Evolutionary conservation across 2,888 invertebrate species (phyloP).

Genomic region (Pediacus dermestoides): DNA sequence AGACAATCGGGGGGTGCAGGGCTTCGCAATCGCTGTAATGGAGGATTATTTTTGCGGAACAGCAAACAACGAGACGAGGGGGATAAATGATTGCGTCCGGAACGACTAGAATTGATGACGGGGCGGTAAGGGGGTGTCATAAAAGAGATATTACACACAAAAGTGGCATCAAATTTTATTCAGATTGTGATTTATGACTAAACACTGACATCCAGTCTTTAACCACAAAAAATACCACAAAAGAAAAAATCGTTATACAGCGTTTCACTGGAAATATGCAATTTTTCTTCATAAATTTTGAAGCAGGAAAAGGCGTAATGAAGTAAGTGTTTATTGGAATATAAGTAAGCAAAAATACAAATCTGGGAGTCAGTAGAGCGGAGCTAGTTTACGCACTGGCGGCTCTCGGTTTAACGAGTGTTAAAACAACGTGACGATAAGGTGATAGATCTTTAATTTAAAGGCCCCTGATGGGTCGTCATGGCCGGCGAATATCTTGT

Average conservation of each 20-base stretch:
- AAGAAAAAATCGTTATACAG: neutral
- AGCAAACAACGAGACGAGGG: slow-evolving; percentile 29
- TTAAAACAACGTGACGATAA: slow-evolving; percentile 2
- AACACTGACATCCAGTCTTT: slow-evolving; percentile 18
- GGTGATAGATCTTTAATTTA: slow-evolving; percentile 12
- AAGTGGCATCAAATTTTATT: slow-evolving; percentile 28
- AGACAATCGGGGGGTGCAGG: neutral
- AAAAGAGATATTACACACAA: slow-evolving; percentile 30
- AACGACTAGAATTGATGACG: slow-evolving; percentile 36
- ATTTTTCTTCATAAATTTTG: too few relatives aligned
- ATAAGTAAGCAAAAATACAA: too few relatives aligned
- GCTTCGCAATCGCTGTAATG: slow-evolving; percentile 25
- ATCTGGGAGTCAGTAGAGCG: neutral
- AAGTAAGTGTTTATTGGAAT: too few relatives aligned
- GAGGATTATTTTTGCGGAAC: slow-evolving; percentile 38
- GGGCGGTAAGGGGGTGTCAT: slow-evolving; percentile 24
- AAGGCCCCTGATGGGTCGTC: slow-evolving; percentile 6
- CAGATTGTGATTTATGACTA: slow-evolving; percentile 29
- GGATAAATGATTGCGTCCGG: slow-evolving; percentile 38
- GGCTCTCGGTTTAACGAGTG: neutral
- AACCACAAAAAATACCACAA: slow-evolving; percentile 10
- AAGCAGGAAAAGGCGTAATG: too few relatives aligned
- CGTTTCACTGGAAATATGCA: too few relatives aligned
- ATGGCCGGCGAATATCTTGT: slow-evolving; percentile 11
- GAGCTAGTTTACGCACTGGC: slow-evolving; percentile 1